These are phyloP conservation scores for Marmota flaviventris DNA, from an alignment of 2,113 vertebrate species.

Conservation along the genomic window DNA sequence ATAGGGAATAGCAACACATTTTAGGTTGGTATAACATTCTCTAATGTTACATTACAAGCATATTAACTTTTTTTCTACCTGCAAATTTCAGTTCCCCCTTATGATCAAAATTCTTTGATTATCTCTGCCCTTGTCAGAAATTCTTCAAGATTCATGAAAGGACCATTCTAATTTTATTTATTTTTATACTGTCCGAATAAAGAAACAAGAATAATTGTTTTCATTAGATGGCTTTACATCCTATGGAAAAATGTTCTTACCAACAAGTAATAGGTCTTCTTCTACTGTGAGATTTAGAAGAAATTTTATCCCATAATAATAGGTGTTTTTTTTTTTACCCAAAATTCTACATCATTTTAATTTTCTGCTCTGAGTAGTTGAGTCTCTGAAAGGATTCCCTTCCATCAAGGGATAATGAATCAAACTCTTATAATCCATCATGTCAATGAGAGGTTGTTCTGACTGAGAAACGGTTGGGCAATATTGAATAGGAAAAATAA, in stretches of 20 bases:
- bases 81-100: neutral
- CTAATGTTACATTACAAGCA: neutral
- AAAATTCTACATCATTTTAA: neutral
- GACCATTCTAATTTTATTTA: neutral
- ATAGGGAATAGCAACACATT: neutral
- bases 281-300: neutral
- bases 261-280: neutral
- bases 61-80: neutral
- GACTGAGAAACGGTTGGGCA: conserved; percentile 7
- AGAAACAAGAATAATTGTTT: neutral
- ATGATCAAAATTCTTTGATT: neutral
- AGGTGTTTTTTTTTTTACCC: neutral
- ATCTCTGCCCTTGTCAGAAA: neutral
- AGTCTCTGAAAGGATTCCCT: neutral
- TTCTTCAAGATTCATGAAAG: neutral
- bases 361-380: neutral
- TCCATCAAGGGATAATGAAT: neutral
- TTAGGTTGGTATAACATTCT: neutral
- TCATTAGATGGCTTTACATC: neutral
- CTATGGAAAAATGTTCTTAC: neutral
- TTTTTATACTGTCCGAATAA: neutral
- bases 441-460: neutral
- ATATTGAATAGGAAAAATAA: neutral
- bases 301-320: neutral
- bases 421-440: neutral